Percentiles rank a stretch among this genome's conserved stretches.
phyloP scores from a whole-genome alignment of 2,797 vertebrate species.

The Scolopax bukidnonensis region DNA sequence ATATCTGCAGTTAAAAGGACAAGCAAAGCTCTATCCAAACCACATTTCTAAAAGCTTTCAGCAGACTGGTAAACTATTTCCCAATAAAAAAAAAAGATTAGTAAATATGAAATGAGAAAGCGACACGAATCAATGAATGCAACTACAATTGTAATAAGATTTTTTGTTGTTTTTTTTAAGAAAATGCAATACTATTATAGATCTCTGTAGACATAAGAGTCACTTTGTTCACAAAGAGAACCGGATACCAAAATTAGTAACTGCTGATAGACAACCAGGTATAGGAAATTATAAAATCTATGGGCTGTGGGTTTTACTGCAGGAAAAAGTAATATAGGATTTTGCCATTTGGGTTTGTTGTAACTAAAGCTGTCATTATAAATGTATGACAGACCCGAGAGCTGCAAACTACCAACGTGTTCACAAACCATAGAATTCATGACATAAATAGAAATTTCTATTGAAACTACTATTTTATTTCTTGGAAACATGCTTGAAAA shows the following conservation, averaged over 20 bases:
- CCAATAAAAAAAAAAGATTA: neutral
- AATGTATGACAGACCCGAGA: neutral
- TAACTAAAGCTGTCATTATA: neutral
- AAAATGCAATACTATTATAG: neutral
- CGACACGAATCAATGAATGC: neutral
- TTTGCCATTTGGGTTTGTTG: neutral
- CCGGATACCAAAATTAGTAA: conserved; percentile 12
- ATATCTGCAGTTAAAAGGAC: neutral
- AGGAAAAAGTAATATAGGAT: neutral
- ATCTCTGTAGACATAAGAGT: neutral
- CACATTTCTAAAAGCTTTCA: conserved; percentile 15
- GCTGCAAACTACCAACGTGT: neutral
- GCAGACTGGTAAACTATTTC: neutral
- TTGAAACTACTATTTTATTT: neutral
- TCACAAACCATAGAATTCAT: neutral
- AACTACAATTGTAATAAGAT: neutral
- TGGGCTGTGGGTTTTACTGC: neutral
- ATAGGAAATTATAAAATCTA: conserved; percentile 27
- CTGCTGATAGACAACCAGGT: conserved; percentile 23
- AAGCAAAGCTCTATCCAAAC: neutral
- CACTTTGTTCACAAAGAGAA: conserved; percentile 3
- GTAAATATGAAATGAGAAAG: neutral
- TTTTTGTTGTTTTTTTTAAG: neutral
- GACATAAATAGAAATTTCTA: neutral
- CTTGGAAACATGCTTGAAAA: neutral